Evolutionary conservation across 2,797 vertebrate species (phyloP).

Genomic region (Sandelia bainsii): DNA sequence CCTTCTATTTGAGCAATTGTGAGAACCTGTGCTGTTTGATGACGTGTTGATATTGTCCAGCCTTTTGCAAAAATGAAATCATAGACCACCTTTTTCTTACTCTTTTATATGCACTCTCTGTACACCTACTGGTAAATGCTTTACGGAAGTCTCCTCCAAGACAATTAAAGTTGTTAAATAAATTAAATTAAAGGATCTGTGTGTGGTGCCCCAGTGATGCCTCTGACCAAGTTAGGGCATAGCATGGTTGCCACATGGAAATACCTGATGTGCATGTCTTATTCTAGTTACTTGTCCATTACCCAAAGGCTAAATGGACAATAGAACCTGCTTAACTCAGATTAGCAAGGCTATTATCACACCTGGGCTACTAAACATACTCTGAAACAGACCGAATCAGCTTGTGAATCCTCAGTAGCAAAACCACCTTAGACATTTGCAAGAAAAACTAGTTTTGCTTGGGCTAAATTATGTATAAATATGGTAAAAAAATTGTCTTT

Average conservation of each 20-base stretch:
- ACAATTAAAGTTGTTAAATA: constrained; percentile 55
- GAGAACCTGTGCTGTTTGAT: background rate
- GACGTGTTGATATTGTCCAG: background rate
- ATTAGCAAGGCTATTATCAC: constrained; percentile 14
- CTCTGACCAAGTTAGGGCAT: constrained; percentile 19
- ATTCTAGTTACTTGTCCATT: constrained; percentile 25
- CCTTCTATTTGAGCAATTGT: background rate
- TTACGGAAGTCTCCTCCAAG: constrained; percentile 43
- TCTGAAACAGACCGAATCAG: background rate
- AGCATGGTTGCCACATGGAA: background rate
- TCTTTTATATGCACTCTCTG: background rate
- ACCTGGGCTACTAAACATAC: constrained; percentile 7
- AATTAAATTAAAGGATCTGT: constrained; percentile 72
- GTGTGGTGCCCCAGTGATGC: constrained; percentile 26
- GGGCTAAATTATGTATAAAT: background rate
- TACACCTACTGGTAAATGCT: constrained; percentile 25
- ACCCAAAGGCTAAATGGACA: background rate
- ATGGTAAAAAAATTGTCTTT: background rate
- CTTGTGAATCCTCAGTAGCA: background rate
- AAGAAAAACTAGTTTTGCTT: background rate
- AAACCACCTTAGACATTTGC: background rate
- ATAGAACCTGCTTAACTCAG: constrained; percentile 15
- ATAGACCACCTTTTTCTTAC: background rate
- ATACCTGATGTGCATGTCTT: constrained; percentile 16
- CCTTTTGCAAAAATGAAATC: background rate